Base-by-base conservation (phyloP, 2,888 invertebrate species). In the Dasypolia templi region DNA sequence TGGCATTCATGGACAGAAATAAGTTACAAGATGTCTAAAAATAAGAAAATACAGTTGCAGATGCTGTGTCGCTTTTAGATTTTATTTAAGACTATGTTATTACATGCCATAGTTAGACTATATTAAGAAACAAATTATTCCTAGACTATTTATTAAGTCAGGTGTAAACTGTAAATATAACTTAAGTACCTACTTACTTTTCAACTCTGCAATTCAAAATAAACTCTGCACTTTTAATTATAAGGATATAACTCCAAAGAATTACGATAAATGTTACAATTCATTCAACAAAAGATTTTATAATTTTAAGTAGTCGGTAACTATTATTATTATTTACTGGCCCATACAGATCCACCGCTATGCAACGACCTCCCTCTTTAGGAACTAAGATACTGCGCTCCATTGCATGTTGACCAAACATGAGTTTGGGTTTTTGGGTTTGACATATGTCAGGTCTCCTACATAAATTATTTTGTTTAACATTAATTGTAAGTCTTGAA, bases 131-230 rank as follows among this genome's bases (percentile, higher is more conserved):
- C 0, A 51, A 35, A 49, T 22, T 26, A 64, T 64, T 80, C 42
- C 42, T 61, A 61, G 3, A 55, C 5, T 56, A 62, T 51, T 39
- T 55, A 44, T 12, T 49, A 63, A 32, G 62, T 74, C 35, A 14
- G 17, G 58, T 53, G 11, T 29, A 56, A 65, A 49, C 14, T 82
- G 64, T 79, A 78, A 56, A 82, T 82, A 77, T 63, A 46, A 44
- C 0, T 35, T 64, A 59, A 67, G 7, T 56, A 39, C 44, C 11
- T 26, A 70, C 49, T 61, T 72, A 53, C 11, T 5, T 35, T 22
- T 53, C 12, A 59, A 55, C 51, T 74, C 46, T 69, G 55, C 55
- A 66, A 65, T 67, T 17, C 9, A 35, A 73, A 65, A 56, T 35
- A 53, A 74, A 74, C 51, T 74, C 68, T 67, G 67, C 69, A 83